Percentiles rank a stretch among this genome's conserved stretches.
These are phyloP conservation scores for Cinclus mexicanus DNA, from an alignment of 2,113 vertebrate genomes.

Conservation along the genomic window DNA sequence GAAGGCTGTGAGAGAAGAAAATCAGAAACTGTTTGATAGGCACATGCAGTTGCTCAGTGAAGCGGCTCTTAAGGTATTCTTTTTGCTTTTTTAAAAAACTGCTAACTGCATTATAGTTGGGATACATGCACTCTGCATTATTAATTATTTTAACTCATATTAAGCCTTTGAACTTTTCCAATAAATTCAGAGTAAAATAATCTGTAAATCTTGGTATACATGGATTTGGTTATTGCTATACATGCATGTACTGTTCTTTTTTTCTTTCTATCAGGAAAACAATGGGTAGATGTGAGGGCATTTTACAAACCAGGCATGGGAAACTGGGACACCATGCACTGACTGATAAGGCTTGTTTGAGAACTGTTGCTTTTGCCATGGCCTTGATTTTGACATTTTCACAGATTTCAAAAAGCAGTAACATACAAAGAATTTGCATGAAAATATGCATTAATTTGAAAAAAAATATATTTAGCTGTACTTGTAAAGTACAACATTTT, in stretches of 20 bases:
- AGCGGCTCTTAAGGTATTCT: constrained; percentile 75
- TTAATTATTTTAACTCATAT: neutral
- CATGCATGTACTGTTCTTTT: neutral
- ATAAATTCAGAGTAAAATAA: neutral
- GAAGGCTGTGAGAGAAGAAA: constrained; percentile 64
- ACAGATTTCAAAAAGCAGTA: neutral
- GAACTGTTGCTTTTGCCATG: neutral
- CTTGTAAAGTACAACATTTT: neutral
- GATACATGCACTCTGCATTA: neutral
- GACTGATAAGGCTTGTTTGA: neutral
- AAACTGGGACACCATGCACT: neutral
- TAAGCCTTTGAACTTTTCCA: neutral
- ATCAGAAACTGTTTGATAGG: constrained; percentile 57
- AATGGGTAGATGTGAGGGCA: neutral
- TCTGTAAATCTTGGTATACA: neutral
- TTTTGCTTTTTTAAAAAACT: neutral
- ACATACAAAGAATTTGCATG: neutral
- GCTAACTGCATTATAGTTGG: neutral
- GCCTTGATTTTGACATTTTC: neutral
- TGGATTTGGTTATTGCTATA: neutral
- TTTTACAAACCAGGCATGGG: neutral
- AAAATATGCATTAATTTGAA: neutral
- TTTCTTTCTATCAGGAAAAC: neutral
- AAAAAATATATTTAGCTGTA: neutral
- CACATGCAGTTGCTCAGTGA: constrained; percentile 69